Percentiles rank a stretch among this genome's conserved stretches.
Evolutionary conservation across 2,888 invertebrate genomes (phyloP).

Genomic region (Embidobia sp.): DNA sequence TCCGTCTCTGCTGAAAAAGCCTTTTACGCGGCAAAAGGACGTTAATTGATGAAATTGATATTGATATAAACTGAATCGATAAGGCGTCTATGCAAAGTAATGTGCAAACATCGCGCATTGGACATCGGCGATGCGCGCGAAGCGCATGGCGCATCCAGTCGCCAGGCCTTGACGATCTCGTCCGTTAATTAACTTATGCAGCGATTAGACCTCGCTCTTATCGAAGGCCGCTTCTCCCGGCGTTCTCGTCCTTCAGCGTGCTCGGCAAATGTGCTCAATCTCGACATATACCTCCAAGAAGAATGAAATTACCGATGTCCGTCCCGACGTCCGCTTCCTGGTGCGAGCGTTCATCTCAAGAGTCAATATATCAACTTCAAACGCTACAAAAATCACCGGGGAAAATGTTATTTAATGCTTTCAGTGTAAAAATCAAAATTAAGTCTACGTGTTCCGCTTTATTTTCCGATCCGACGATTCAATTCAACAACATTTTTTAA

Average conservation of each 20-base stretch:
- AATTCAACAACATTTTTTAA: no score
- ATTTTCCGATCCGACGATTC: no score
- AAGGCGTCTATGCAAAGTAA: constrained; percentile 31
- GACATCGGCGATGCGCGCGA: constrained; percentile 18
- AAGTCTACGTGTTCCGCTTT: not conserved
- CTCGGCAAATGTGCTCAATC: constrained; percentile 34
- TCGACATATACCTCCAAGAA: constrained; percentile 37
- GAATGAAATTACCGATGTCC: constrained; percentile 54
- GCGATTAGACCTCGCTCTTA: constrained; percentile 60
- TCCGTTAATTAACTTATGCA: constrained; percentile 61
- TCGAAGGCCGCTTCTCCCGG: constrained; percentile 42
- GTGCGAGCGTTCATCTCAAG: constrained; percentile 40
- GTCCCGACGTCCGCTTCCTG: constrained; percentile 47
- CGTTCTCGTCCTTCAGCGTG: constrained; percentile 41
- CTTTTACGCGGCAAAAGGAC: constrained; percentile 33
- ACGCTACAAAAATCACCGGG: constrained; percentile 6
- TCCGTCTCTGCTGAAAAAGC: constrained; percentile 3
- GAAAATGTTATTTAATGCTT: constrained; percentile 25
- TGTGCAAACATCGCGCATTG: constrained; percentile 26
- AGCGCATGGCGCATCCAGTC: constrained; percentile 36
- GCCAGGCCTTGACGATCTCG: constrained; percentile 56
- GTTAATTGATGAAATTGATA: constrained; percentile 47
- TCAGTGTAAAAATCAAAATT: constrained; percentile 5
- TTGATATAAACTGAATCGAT: constrained; percentile 34
- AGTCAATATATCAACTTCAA: constrained; percentile 49